phyloP scores from a whole-genome alignment of 2,797 vertebrate genomes.

The Melanogrammus aeglefinus region DNA sequence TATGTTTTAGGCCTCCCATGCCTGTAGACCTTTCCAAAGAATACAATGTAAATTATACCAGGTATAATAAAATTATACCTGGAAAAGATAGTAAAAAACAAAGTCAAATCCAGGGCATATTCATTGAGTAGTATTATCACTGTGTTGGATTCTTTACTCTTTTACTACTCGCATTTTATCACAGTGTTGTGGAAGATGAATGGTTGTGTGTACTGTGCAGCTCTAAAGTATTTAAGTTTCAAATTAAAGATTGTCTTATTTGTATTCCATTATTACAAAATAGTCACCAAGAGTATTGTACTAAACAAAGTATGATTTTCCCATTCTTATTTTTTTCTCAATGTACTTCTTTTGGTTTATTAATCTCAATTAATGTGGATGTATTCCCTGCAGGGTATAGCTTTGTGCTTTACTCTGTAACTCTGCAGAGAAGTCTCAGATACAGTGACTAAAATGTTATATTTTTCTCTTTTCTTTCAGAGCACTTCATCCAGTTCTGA shows the following conservation, averaged over 20 bases:
- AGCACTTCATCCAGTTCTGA: constrained; percentile 55
- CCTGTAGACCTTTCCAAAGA: no score
- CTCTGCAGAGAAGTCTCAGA: neutral
- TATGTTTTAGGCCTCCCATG: neutral
- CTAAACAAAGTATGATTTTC: no score
- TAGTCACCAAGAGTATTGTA: neutral
- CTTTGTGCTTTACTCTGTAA: neutral
- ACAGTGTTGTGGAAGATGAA: neutral
- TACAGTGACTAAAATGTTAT: neutral
- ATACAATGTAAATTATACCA: no score
- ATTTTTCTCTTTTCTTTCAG: constrained; percentile 59
- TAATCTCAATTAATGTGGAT: no score
- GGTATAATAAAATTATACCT: no score
- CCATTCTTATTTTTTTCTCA: no score
- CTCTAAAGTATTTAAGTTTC: neutral
- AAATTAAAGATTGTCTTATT: neutral
- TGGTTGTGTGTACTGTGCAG: neutral
- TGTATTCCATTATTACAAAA: neutral
- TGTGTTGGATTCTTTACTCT: neutral
- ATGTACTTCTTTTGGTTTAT: no score
- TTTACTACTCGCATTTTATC: neutral
- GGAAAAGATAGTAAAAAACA: no score
- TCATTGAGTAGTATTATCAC: neutral
- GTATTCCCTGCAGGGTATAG: no score
- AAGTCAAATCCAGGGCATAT: neutral